These are phyloP conservation scores for Luidia sarsii DNA, from an alignment of 53 echinoderm and acorn worm species.

Conservation along the genomic window DNA sequence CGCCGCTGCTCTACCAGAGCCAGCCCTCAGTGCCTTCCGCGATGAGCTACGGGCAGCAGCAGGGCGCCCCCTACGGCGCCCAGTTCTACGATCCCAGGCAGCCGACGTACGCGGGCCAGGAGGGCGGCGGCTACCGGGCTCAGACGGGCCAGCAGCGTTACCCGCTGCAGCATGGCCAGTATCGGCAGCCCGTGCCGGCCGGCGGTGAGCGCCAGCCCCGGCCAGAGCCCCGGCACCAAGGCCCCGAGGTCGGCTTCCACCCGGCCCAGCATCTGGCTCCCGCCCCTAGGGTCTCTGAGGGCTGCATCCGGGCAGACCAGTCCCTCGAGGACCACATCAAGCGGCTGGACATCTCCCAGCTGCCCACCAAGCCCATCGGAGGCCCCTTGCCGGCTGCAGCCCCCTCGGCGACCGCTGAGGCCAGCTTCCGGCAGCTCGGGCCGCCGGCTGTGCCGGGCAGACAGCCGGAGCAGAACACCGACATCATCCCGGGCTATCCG, in stretches of 20 bases:
- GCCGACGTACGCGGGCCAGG: neutral
- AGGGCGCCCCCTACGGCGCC: neutral
- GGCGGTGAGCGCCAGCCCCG: neutral
- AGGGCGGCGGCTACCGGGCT: neutral
- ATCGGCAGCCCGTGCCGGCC: conserved; percentile 17
- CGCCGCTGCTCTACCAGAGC: conserved; percentile 11
- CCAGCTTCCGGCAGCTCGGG: neutral
- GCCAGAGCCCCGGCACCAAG: conserved; percentile 3
- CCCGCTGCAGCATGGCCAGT: conserved; percentile 37
- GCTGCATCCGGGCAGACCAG: conserved; percentile 11
- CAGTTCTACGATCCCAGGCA: conserved; percentile 13
- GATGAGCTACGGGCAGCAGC: conserved; percentile 1
- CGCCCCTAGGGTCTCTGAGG: neutral
- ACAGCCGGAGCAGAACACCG: conserved; percentile 57
- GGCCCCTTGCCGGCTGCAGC: neutral
- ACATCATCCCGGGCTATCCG: conserved; percentile 26
- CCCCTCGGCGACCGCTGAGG: neutral
- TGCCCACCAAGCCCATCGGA: conserved; percentile 34
- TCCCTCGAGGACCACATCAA: conserved; percentile 28
- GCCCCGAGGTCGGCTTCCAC: neutral
- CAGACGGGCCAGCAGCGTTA: conserved; percentile 30
- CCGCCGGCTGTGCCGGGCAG: conserved; percentile 4
- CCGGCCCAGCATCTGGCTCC: conserved; percentile 13
- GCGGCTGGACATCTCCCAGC: conserved; percentile 37
- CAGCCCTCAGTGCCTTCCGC: conserved; percentile 17